Evolutionary conservation across 1,140 invertebrate genomes (phyloP), one percentile per base, ranked within the genome.

Genomic region (Amyelois transitella): DNA sequence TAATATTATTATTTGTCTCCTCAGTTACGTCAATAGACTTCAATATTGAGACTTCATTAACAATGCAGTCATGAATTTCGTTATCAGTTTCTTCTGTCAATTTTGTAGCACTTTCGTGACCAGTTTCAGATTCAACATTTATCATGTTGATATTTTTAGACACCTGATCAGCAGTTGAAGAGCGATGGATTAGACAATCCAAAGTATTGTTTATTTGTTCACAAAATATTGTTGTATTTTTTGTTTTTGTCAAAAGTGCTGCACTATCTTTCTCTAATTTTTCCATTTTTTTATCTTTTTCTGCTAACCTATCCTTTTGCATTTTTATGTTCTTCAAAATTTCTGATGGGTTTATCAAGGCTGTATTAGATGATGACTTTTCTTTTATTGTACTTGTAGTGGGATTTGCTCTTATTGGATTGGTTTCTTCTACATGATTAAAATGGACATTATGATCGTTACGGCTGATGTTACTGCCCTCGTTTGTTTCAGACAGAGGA

Each of bases 121-220:
- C 59, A 67, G 6, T 72, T 71, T 53, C 68, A 51, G 48, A 55
- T 75, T 17, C 65, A 63, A 4, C 45, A 60, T 1, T 66, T 48
- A 61, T 65, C 6, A 61, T 18, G 3, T 69, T 66, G 12, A 66
- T 22, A 43, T 55, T 69, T 43, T 79, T 70, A 7, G 43, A 38
- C 51, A 51, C 28, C 52, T 49, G 50, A 80, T 73, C 12, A 6
- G 5, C 32, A 38, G 71, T 69, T 17, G 63, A 50, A n/a, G 70
- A 64, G n/a, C 62, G 45, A 54, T 72, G 72, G 12, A 73, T 20
- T 62, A 73, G 53, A 70, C 69, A 54, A 71, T 74, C 48, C 71
- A 77, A 61, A 67, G 80, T 62, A 65, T 60, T 64, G 77, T 80
- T 65, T 75, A 81, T 57, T 68, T 69, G 51, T 21, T 76, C 52